Base-by-base conservation (phyloP, 1,140 invertebrate species). In the Notospermus geniculatus region DNA sequence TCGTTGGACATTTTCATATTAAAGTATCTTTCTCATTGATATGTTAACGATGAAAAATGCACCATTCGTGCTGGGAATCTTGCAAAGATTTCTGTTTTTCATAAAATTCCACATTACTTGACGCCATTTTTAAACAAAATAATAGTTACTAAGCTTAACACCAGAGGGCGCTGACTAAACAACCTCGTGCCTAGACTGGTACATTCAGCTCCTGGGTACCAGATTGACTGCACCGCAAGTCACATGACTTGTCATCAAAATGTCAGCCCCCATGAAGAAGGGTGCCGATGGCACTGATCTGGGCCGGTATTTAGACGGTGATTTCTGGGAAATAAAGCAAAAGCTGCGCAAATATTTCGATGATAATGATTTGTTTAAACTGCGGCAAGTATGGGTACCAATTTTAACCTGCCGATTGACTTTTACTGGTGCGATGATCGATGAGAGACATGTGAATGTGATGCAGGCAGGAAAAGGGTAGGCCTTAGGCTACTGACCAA, bases 41-140 rank as follows among this genome's bases (percentile, higher is more conserved):
- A 36, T 2, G 39, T 23, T 25, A 41, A 54, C 45, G 29, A n/a
- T 39, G 7, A 17, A 45, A 60, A 43, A 30, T 36, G 54, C 64
- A 72, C 70, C 65, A 63, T 56, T 70, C 66, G 36, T 60, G 60
- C 32, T 73, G 64, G 50, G 60, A 64, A 58, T 72, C 67, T 61
- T 71, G 70, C 32, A 73, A 66, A 59, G 72, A 68, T 63, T 71
- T 73, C 55, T 73, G 71, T 54, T 60, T 63, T 60, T 72, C 58
- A 57, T 76, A 76, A 53, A 69, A 76, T 62, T 74, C 65, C 15
- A 76, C 72, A 68, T 73, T 76, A 2, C 71, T 70, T 5, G 72
- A 65, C 64, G 74, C 72, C 74, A 76, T 74, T 70, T 68, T 36
- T 36, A 36, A 36, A 36, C 32, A 36, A 36, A n/a, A 23, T 28